Percentiles rank a stretch among this genome's conserved stretches.
These are phyloP conservation scores for Conistra vaccinii DNA, from an alignment of 2,888 invertebrate species.

Conservation along the genomic window DNA sequence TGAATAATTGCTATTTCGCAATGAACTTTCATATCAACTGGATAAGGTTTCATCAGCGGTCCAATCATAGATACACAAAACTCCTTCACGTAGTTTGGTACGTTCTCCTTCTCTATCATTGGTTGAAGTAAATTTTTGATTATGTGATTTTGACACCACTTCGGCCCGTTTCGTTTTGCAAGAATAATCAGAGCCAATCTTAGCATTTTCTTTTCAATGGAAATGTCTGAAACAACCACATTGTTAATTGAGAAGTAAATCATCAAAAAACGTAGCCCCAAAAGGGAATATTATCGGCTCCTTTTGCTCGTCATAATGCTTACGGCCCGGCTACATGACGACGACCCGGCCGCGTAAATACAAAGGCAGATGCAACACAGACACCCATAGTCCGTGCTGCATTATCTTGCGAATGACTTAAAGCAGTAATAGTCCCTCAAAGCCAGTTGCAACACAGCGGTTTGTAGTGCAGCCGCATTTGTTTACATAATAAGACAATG, in stretches of 20 bases:
- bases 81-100: constrained; percentile 71
- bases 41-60: constrained; percentile 84
- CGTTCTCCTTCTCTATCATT: constrained; percentile 76
- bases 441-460: no score
- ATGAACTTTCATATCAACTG: constrained; percentile 84
- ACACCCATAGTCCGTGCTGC: no score
- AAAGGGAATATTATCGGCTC: background rate
- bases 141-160: constrained; percentile 86
- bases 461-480: no score
- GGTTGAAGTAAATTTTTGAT: constrained; percentile 81
- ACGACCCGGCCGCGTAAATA: no score
- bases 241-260: background rate
- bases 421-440: no score
- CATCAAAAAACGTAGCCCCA: background rate
- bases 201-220: constrained; percentile 80
- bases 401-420: no score
- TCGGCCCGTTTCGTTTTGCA: constrained; percentile 83
- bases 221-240: constrained; percentile 73
- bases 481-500: no score
- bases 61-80: constrained; percentile 84
- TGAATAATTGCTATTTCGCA: constrained; percentile 82
- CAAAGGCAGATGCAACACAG: no score
- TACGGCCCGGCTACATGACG: background rate
- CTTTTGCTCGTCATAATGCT: background rate
- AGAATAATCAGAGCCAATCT: constrained; percentile 81